Evolutionary conservation across 2,888 invertebrate species (phyloP).

Genomic region (Scelioninae gen. 1): DNA sequence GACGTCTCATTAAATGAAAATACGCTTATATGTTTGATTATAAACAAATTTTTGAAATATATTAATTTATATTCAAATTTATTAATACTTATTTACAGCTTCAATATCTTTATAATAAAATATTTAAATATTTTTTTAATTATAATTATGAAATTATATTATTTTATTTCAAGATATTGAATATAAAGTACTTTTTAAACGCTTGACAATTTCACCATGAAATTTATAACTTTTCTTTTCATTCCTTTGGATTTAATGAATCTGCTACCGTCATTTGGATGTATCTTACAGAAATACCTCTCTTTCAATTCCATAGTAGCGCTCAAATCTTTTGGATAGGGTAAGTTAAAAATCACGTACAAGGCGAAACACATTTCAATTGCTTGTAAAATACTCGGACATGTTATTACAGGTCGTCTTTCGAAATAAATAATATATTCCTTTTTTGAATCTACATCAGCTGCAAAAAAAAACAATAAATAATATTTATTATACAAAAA

Average conservation of each 20-base stretch:
- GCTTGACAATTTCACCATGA: constrained; percentile 35
- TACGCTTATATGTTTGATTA: too few relatives aligned
- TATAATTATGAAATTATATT: too few relatives aligned
- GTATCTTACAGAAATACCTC: constrained; percentile 42
- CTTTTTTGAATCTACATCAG: constrained; percentile 32
- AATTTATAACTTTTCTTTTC: constrained; percentile 42
- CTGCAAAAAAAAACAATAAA: constrained; percentile 19
- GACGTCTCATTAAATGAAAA: too few relatives aligned
- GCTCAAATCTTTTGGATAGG: constrained; percentile 39
- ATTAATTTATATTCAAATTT: too few relatives aligned
- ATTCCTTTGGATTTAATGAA: constrained; percentile 25
- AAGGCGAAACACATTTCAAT: constrained; percentile 34
- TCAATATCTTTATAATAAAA: too few relatives aligned
- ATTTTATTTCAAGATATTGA: too few relatives aligned
- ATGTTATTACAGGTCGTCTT: constrained; percentile 28
- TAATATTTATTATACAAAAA: too few relatives aligned
- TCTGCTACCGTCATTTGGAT: constrained; percentile 35
- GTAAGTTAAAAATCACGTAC: constrained; percentile 40
- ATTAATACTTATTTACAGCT: too few relatives aligned
- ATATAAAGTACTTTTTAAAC: not conserved
- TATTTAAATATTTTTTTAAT: not conserved
- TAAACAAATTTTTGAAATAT: too few relatives aligned
- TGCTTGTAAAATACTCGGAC: constrained; percentile 22
- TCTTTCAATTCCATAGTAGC: constrained; percentile 43
- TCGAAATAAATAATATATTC: constrained; percentile 36